Evolutionary conservation across 2,113 vertebrate species (phyloP).

Genomic region (Eira barbara): DNA sequence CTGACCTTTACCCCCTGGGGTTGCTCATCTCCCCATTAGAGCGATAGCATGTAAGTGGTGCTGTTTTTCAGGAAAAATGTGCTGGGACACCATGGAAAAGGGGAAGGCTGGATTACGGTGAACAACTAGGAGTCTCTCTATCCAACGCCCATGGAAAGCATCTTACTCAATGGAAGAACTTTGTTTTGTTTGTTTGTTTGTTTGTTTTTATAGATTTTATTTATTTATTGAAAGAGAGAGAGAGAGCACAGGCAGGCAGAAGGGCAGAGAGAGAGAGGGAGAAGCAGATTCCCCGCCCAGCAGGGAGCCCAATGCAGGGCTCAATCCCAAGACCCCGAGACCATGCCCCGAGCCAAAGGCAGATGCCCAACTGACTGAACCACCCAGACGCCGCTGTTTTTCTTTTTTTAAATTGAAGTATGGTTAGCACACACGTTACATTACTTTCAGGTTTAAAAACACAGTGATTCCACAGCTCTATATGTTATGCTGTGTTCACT

Average conservation of each 20-base stretch:
- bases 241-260: no score
- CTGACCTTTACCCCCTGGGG: background rate
- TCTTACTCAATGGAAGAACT: background rate
- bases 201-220: no score
- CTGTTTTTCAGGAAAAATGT: background rate
- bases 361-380: no score
- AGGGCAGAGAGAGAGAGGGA: no score
- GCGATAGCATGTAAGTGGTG: background rate
- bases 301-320: no score
- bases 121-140: background rate
- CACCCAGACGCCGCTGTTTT: background rate
- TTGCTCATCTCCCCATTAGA: background rate
- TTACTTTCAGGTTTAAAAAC: background rate
- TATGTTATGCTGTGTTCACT: background rate
- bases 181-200: no score
- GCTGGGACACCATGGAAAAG: background rate
- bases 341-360: no score
- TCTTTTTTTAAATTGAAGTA: background rate
- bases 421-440: background rate
- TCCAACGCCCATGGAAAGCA: background rate
- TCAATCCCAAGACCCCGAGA: no score
- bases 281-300: no score
- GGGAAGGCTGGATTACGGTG: background rate
- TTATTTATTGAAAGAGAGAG: no score
- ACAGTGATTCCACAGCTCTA: background rate